Conservation (phyloP, 2,888 invertebrate species). For the Blastobasis adustella region DNA sequence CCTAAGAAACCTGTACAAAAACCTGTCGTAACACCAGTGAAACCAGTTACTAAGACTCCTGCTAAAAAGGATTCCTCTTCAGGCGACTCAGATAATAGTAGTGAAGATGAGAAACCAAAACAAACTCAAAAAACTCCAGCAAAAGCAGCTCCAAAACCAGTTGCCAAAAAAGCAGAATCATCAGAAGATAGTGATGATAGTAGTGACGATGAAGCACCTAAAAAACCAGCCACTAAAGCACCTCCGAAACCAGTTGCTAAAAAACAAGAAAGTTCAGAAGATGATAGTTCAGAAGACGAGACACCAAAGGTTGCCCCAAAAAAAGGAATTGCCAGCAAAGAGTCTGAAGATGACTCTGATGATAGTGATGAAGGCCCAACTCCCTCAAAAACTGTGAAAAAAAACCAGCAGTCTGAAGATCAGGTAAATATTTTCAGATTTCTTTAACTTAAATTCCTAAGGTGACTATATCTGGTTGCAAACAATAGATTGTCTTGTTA, state of each 20-base stretch:
- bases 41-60: slow-evolving; percentile 21
- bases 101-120: slow-evolving; percentile 31
- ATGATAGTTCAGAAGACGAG: slow-evolving; percentile 22
- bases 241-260: slow-evolving; percentile 24
- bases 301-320: slow-evolving; percentile 23
- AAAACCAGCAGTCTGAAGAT: too few relatives aligned
- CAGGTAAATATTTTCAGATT: too few relatives aligned
- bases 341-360: slow-evolving; percentile 33
- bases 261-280: slow-evolving; percentile 25
- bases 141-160: slow-evolving; percentile 14
- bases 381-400: slow-evolving; percentile 3
- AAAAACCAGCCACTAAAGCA: slow-evolving; percentile 8
- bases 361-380: slow-evolving; percentile 35
- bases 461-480: too few relatives aligned
- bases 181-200: slow-evolving; percentile 31
- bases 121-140: slow-evolving; percentile 9
- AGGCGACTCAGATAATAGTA: slow-evolving; percentile 27
- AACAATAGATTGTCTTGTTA: too few relatives aligned
- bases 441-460: too few relatives aligned
- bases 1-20: slow-evolving; percentile 9
- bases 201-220: slow-evolving; percentile 46
- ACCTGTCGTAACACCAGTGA: slow-evolving; percentile 12
- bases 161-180: slow-evolving; percentile 17
- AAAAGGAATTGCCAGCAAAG: slow-evolving; percentile 13
- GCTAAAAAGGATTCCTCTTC: slow-evolving; percentile 15